Conservation (phyloP, 64 coral and sea anemone genomes). For the Trachythela sp. region DNA sequence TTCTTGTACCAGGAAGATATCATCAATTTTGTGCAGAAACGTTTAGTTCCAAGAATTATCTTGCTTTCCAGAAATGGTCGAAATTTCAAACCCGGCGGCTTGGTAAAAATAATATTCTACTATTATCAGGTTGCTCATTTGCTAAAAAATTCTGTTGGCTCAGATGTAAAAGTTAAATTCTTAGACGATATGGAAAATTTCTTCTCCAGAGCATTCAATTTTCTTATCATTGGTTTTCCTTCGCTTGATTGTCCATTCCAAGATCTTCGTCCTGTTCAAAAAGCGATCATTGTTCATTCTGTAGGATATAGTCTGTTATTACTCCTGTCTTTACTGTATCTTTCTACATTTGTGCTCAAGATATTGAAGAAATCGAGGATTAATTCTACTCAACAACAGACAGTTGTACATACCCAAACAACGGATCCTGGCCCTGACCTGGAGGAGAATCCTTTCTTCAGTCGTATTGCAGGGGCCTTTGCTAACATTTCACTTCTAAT, state of each 20-base stretch:
- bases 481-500: not conserved
- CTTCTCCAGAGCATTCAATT: not conserved
- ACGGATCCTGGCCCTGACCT: not conserved
- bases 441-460: not conserved
- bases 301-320: not conserved
- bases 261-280: not conserved
- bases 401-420: not conserved
- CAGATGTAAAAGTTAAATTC: not conserved
- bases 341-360: not conserved
- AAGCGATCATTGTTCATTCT: not conserved
- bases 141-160: not conserved
- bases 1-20: not conserved
- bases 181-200: not conserved
- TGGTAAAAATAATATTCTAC: slow-evolving; percentile 1
- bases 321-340: not conserved
- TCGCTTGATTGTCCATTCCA: not conserved
- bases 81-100: not conserved
- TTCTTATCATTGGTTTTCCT: not conserved
- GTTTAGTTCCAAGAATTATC: not conserved
- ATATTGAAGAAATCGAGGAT: not conserved
- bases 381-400: not conserved
- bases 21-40: not conserved
- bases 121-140: not conserved
- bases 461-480: not conserved
- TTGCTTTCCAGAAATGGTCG: not conserved